These are phyloP conservation scores for Drosophila kuntzei DNA, from an alignment of 2,888 invertebrate genomes.

Conservation along the genomic window DNA sequence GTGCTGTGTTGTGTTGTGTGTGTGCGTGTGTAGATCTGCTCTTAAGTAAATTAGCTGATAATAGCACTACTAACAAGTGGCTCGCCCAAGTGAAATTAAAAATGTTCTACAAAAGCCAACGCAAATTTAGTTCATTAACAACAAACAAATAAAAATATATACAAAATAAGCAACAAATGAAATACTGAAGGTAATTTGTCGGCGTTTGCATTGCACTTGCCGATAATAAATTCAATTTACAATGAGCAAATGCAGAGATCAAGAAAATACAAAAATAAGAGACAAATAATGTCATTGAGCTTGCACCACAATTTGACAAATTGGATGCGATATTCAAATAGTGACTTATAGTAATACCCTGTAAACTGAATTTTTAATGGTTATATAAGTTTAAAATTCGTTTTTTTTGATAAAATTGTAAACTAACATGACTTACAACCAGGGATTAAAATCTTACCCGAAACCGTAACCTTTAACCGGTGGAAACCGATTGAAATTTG, in stretches of 20 bases:
- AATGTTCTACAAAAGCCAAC: slow-evolving; percentile 33
- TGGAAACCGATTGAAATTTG: too few relatives aligned
- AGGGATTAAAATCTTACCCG: too few relatives aligned
- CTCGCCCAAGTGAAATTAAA: slow-evolving; percentile 34
- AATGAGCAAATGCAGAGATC: slow-evolving; percentile 32
- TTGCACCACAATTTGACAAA: slow-evolving; percentile 62
- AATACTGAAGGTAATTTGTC: slow-evolving; percentile 55
- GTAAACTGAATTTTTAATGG: background rate
- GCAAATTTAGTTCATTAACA: slow-evolving; percentile 53
- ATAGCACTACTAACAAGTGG: slow-evolving; percentile 22
- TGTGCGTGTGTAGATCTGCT: slow-evolving; percentile 23
- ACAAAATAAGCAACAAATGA: slow-evolving; percentile 8
- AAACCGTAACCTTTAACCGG: too few relatives aligned
- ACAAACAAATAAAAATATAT: slow-evolving; percentile 26
- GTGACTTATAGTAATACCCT: slow-evolving; percentile 11
- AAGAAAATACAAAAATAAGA: slow-evolving; percentile 23
- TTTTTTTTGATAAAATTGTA: too few relatives aligned
- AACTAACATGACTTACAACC: too few relatives aligned
- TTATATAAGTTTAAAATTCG: slow-evolving; percentile 2
- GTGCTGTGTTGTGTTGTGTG: slow-evolving; percentile 10
- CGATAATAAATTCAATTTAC: slow-evolving; percentile 55
- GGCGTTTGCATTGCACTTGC: slow-evolving; percentile 57
- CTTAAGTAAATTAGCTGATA: slow-evolving; percentile 62
- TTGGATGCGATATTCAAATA: slow-evolving; percentile 66
- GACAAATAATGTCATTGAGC: slow-evolving; percentile 41